Evolutionary conservation across 2,113 vertebrate species (phyloP), one percentile per base, ranked within the genome.

Genomic region (Mellivora capensis): DNA sequence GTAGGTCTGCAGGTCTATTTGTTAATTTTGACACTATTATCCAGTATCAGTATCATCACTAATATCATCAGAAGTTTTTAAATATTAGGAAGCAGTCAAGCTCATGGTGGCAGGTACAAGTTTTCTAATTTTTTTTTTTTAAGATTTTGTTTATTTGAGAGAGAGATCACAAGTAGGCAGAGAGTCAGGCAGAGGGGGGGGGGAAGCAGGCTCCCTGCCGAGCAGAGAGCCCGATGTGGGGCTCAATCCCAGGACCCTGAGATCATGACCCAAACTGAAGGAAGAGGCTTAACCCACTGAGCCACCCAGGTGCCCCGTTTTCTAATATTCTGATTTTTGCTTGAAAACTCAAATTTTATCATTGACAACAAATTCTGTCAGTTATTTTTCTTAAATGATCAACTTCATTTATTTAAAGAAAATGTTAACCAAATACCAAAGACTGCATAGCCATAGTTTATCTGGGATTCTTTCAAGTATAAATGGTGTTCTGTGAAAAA

Each of bases 331-430:
- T 74, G 8, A 52, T 85, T 85, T 96, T 91, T 27, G 2, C 20
- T 84, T 88, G 21, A 82, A 80, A 87, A 31, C 76, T 94, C 59
- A 89, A 31, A 47, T 97, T 86, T 95, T 86, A 82, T 82, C 93
- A 67, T 25, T 90, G 74, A 29, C 37, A 72, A 25, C 77, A 91
- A 79, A 54, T 71, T 47, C 9, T 94, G 7, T 86, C 42, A 86
- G 59, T 90, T 92, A 81, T 42, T 95, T 84, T 95, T 95, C 42
- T 88, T 67, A 82, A 95, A 62, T 87, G 52, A 91, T 15, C 37
- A 62, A 29, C 31, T 42, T 8, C 34, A 47, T 85, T 95, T 11
- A 76, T 42, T 95, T 95, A 29, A 49, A 74, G 31, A 69, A 87
- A 87, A 67, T 31, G 14, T 93, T 95, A 89, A n/a, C 57, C n/a